Percentiles rank a stretch among this genome's conserved stretches.
phyloP scores from a whole-genome alignment of 2,888 invertebrate genomes.

The Coelopa pilipes region DNA sequence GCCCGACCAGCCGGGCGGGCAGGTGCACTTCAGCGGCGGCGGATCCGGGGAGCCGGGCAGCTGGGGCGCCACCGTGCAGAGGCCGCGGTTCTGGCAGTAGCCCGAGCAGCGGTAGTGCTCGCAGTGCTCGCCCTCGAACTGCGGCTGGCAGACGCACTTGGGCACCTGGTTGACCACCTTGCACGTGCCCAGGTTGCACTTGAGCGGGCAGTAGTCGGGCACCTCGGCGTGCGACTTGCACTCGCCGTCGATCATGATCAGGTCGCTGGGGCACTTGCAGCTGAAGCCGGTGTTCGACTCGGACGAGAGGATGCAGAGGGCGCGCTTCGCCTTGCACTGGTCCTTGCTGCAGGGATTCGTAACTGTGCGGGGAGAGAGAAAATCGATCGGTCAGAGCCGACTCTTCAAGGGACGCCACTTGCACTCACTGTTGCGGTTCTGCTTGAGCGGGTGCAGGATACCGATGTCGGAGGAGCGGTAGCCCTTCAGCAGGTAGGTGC shows the following conservation, averaged over 20 bases:
- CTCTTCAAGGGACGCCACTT: background rate
- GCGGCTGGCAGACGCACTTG: slow-evolving; percentile 74
- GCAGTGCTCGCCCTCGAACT: slow-evolving; percentile 76
- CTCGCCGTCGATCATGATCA: slow-evolving; percentile 61
- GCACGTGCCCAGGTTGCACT: slow-evolving; percentile 74
- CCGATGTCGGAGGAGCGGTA: slow-evolving; percentile 74
- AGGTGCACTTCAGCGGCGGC: slow-evolving; percentile 69
- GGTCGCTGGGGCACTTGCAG: slow-evolving; percentile 72
- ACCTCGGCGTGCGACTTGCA: slow-evolving; percentile 61
- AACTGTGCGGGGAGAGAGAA: slow-evolving; percentile 52
- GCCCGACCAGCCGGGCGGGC: slow-evolving; percentile 75
- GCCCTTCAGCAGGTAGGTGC: slow-evolving; percentile 70
- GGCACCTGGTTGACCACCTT: slow-evolving; percentile 69
- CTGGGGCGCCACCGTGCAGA: slow-evolving; percentile 68
- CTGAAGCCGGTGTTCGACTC: slow-evolving; percentile 64
- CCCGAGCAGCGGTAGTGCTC: slow-evolving; percentile 77
- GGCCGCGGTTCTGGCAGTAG: slow-evolving; percentile 74
- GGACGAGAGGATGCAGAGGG: slow-evolving; percentile 72
- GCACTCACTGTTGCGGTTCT: slow-evolving; percentile 68
- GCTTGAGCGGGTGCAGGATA: slow-evolving; percentile 76
- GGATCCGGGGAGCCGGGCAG: slow-evolving; percentile 58
- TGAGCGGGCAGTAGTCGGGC: slow-evolving; percentile 68
- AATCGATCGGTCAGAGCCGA: background rate
- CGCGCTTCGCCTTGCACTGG: slow-evolving; percentile 71
- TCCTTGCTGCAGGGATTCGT: slow-evolving; percentile 72